Base-by-base conservation (phyloP, 2,888 invertebrate species). In the Cancer borealis region DNA sequence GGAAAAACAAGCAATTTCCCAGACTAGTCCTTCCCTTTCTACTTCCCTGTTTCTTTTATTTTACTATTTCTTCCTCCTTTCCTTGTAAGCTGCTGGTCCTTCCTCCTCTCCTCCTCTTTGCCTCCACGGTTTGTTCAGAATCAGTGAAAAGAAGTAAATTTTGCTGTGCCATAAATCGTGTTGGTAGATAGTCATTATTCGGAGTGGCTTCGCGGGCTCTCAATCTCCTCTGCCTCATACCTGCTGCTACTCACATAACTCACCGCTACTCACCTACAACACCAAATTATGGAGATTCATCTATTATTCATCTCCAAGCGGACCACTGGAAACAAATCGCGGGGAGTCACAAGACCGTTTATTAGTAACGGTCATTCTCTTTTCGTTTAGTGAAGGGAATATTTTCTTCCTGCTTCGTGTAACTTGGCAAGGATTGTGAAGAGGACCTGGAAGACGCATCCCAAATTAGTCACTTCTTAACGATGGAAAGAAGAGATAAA, bases 151-250 rank as follows among this genome's bases (percentile, higher is more conserved):
- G 84, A 84, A 84, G 39, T 39, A 39, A 84, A 12, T 84, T 84
- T 84, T 17, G 3, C 12, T 84, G 84, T 14, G 10, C 39, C 14
- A 84, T 84, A 84, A 84, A 84, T 84, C 84, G 30, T 39, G 39
- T 12, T 39, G 84, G 79, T 14, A 84, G 84, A 30, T 84, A 39
- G 84, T 39, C 39, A 84, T 84, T 84, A 84, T 39, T 84, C 84
- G 84, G 84, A 84, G 84, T 84, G 84, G 39, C 84, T 84, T 84
- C 84, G 8, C 73, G 73, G 73, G 26, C 73, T 73, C 26, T 73
- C 26, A 73, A 73, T 73, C 84, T 84, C 39, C 84, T 8, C 12
- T 12, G 84, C 84, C 84, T 39, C 39, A 39, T 84, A n/a, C 39
- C 0, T 14, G 39, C 84, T 84, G 84, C 84, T n/a, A 39, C 84